Evolutionary conservation across 2,113 vertebrate species (phyloP).

Genomic region (Petrocephalus microphthalmus): DNA sequence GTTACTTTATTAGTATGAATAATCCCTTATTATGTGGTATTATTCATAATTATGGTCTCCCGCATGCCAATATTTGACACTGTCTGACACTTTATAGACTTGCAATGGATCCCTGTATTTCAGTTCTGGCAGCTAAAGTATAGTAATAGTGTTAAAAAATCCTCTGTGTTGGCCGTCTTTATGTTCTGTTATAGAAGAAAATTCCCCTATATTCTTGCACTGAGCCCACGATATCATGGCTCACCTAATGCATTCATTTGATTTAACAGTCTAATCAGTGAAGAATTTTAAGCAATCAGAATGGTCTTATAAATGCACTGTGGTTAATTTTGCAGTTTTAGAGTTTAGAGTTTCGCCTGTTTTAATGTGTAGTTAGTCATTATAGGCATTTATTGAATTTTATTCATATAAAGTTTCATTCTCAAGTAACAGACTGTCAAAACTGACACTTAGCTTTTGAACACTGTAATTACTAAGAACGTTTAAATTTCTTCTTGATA

Average conservation of each 20-base stretch:
- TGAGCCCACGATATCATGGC: not conserved
- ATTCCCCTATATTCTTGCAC: not conserved
- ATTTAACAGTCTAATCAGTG: not conserved
- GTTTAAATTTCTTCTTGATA: not conserved
- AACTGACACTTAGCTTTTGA: not conserved
- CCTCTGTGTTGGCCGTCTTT: not conserved
- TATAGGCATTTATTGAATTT: constrained; percentile 1
- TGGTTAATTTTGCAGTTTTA: not conserved
- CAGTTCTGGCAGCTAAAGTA: not conserved
- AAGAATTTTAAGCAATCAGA: not conserved
- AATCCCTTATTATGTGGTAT: not conserved
- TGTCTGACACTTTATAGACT: not conserved
- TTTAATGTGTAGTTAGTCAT: constrained; percentile 3
- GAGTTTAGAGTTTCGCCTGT: not conserved
- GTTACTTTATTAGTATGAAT: not conserved
- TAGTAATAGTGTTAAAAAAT: not conserved
- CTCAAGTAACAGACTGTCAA: not conserved
- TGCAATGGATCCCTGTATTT: not conserved
- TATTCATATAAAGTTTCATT: constrained; percentile 4
- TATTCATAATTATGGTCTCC: not conserved
- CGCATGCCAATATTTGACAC: not conserved
- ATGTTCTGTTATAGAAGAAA: not conserved
- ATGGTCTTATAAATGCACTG: not conserved
- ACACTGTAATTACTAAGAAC: not conserved
- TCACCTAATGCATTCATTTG: not conserved